A percentile compares a stretch with the other conserved stretches of the same genome.
Evolutionary conservation across 2,888 invertebrate genomes (phyloP).

Genomic region (Ernsta delagoae): DNA sequence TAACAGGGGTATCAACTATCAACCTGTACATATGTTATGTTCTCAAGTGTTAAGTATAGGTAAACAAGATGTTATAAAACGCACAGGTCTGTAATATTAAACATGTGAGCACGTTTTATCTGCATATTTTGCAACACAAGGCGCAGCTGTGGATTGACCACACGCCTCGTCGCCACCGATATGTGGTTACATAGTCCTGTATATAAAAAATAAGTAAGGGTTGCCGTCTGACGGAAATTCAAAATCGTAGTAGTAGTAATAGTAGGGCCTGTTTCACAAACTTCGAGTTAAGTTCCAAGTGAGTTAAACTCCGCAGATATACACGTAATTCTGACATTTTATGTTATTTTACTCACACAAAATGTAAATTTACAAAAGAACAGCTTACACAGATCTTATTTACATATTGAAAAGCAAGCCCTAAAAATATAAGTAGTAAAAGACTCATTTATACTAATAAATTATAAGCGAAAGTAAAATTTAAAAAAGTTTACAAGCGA

Average conservation of each 20-base stretch:
- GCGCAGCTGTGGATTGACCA: constrained; percentile 68
- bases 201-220: constrained; percentile 27
- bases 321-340: too few species aligned
- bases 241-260: background rate
- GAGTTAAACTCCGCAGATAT: too few species aligned
- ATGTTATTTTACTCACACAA: too few species aligned
- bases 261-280: background rate
- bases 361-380: too few species aligned
- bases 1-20: too few species aligned
- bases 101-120: constrained; percentile 52
- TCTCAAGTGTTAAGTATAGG: constrained; percentile 48
- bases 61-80: constrained; percentile 41
- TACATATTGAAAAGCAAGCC: too few species aligned
- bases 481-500: too few species aligned
- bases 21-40: constrained; percentile 2
- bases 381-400: too few species aligned
- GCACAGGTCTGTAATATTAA: constrained; percentile 42
- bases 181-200: constrained; percentile 52
- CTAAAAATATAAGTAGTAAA: too few species aligned
- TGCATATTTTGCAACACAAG: constrained; percentile 55
- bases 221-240: constrained; percentile 18
- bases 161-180: constrained; percentile 58
- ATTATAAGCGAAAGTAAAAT: too few species aligned
- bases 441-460: too few species aligned
- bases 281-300: too few species aligned